A percentile compares a stretch with the other conserved stretches of the same genome.
Conservation (phyloP, 1,140 invertebrate genomes). For the Drosophila ironensis region DNA sequence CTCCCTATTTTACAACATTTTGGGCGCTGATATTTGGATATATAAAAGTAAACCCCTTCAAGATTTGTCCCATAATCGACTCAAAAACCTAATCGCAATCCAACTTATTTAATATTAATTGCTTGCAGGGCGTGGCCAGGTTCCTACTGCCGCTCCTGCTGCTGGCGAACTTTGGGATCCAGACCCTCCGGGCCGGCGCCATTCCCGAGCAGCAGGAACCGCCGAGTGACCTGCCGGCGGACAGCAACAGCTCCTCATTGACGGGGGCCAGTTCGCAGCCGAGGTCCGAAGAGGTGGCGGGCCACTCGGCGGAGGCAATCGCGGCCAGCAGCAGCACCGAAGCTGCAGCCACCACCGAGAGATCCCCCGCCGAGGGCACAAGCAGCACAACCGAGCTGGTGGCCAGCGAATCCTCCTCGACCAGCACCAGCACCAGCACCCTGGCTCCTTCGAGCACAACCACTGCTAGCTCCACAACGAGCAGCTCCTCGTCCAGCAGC, state of each 20-base stretch:
- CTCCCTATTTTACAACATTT: no score
- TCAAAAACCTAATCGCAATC: no score
- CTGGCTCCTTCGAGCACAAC: background rate
- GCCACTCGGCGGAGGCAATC: background rate
- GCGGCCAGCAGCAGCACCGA: background rate
- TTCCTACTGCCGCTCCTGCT: background rate
- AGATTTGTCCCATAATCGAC: no score
- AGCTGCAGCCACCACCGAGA: background rate
- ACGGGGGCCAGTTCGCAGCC: background rate
- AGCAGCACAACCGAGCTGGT: background rate
- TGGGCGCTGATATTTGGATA: no score
- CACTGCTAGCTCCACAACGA: conserved; percentile 1
- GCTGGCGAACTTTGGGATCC: no score
- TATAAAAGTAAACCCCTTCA: no score
- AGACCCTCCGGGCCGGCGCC: no score
- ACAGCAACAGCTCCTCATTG: background rate
- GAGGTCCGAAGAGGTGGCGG: no score
- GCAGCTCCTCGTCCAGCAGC: background rate
- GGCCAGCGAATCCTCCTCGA: background rate
- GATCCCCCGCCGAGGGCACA: no score
- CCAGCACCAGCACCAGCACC: background rate
- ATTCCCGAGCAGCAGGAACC: no score
- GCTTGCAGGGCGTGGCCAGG: background rate
- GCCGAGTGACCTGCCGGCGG: no score
- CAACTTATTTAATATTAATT: no score